phyloP scores from a whole-genome alignment of 2,113 vertebrate species.

The Mellivora capensis region DNA sequence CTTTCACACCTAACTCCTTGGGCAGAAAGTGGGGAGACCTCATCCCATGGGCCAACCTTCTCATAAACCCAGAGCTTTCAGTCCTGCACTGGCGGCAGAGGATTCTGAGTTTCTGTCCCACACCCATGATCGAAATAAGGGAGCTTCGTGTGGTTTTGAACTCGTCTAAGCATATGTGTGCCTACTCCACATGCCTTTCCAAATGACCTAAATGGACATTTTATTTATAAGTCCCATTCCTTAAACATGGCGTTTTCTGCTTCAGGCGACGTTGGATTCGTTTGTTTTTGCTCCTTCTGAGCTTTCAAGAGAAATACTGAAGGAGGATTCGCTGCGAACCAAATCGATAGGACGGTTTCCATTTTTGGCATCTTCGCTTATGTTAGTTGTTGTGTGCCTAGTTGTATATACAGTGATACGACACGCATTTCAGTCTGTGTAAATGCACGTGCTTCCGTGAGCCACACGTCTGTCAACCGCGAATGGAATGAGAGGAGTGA shows the following conservation, averaged over 20 bases:
- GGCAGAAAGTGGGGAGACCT: neutral
- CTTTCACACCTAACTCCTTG: neutral
- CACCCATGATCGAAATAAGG: neutral
- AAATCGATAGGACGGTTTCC: conserved; percentile 37
- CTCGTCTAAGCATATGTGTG: neutral
- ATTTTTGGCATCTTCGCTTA: conserved; percentile 36
- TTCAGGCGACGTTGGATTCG: conserved; percentile 26
- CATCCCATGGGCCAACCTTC: neutral
- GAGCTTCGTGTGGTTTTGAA: neutral
- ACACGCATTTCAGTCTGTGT: conserved; percentile 12
- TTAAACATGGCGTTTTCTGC: conserved; percentile 61
- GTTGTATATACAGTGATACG: neutral
- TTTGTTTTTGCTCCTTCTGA: conserved; percentile 24
- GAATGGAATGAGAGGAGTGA: neutral
- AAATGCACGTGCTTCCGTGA: neutral
- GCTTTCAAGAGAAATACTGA: conserved; percentile 53
- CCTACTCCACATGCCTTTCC: neutral
- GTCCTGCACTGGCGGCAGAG: neutral
- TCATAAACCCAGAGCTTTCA: neutral
- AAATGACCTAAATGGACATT: neutral
- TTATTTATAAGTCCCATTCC: conserved; percentile 61
- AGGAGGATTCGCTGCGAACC: conserved; percentile 24
- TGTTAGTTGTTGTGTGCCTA: neutral
- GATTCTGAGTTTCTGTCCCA: neutral
- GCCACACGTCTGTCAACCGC: neutral